These are phyloP conservation scores for Epinotia brunnichana DNA, from an alignment of 2,888 invertebrate genomes.

Conservation along the genomic window DNA sequence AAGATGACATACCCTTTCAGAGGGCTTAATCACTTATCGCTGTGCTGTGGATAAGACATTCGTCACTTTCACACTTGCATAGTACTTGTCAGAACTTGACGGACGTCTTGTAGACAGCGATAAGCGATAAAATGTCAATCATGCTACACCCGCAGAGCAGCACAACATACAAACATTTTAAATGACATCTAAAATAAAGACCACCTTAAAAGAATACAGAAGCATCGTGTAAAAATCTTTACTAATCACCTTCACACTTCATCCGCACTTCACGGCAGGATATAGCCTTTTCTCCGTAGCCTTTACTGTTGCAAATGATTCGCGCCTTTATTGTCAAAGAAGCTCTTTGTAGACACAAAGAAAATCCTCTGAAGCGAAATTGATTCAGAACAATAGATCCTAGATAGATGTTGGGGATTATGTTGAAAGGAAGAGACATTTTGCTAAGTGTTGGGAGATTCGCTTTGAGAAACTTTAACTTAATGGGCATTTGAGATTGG, in stretches of 20 bases:
- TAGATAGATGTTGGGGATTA: constrained; percentile 39
- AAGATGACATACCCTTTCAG: no score
- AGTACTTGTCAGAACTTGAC: no score
- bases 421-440: constrained; percentile 32
- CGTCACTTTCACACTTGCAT: no score
- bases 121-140: no score
- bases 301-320: constrained; percentile 57
- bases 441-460: constrained; percentile 32
- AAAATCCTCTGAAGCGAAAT: constrained; percentile 54
- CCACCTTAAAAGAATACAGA: constrained; percentile 1
- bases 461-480: constrained; percentile 24
- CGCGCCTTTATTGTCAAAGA: constrained; percentile 54
- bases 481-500: constrained; percentile 11
- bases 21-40: no score
- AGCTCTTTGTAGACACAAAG: constrained; percentile 55
- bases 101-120: no score
- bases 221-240: constrained; percentile 17
- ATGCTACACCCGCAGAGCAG: no score
- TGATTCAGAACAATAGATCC: constrained; percentile 58
- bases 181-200: no score
- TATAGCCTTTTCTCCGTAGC: constrained; percentile 49
- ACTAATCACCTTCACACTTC: constrained; percentile 30
- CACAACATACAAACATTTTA: no score
- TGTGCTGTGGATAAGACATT: no score
- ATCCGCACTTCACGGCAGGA: constrained; percentile 45